phyloP scores from a whole-genome alignment of 2,888 invertebrate genomes.

The Tetranychus piercei region DNA sequence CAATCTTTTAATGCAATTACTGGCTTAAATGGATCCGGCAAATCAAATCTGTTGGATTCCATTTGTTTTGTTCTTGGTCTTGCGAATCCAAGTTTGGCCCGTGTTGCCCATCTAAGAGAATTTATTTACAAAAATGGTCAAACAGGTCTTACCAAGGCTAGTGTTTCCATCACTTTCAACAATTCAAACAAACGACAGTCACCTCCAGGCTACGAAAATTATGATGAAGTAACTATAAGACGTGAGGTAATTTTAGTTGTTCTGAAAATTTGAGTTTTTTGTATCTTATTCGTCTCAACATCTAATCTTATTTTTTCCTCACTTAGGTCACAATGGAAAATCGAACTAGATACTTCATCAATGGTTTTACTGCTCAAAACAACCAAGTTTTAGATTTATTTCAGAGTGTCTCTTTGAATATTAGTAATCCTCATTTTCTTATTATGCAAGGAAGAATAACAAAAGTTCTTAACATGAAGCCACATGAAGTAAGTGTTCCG shows the following conservation, averaged over 20 bases:
- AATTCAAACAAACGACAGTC: constrained; percentile 60
- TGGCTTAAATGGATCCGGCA: constrained; percentile 90
- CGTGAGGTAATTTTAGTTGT: constrained; percentile 47
- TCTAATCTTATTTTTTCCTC: not conserved
- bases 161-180: constrained; percentile 86
- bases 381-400: constrained; percentile 82
- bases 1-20: constrained; percentile 91
- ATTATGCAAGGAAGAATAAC: constrained; percentile 99
- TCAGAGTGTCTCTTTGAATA: constrained; percentile 86
- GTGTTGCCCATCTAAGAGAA: constrained; percentile 74
- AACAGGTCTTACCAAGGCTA: constrained; percentile 82
- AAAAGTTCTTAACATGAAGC: constrained; percentile 97
- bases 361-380: constrained; percentile 73
- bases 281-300: not conserved
- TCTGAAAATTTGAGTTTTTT: not conserved
- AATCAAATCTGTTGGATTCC: constrained; percentile 88
- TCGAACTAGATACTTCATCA: constrained; percentile 79
- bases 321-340: constrained; percentile 19
- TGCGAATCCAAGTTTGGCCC: constrained; percentile 45
- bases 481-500: constrained; percentile 53
- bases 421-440: constrained; percentile 96
- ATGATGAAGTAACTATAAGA: constrained; percentile 74
- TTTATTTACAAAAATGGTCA: constrained; percentile 95
- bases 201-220: constrained; percentile 76
- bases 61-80: constrained; percentile 87